Base-by-base conservation (phyloP, 2,113 vertebrate genomes). In the Melanotaenia duboulayi region DNA sequence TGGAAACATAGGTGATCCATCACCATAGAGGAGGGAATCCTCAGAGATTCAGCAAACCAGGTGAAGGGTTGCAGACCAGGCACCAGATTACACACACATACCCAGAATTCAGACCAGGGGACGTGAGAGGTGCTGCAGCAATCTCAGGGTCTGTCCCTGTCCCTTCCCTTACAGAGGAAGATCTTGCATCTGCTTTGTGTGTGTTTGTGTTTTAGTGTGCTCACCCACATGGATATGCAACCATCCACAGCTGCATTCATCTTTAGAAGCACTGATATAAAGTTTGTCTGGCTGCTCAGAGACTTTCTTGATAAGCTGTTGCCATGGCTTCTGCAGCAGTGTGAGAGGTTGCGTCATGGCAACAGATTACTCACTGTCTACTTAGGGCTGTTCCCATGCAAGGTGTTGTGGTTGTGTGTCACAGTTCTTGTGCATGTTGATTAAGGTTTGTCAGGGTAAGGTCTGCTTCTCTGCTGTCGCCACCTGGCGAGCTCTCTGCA, bases 291-390 rank as follows among this genome's bases (percentile, higher is more conserved):
- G 54, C 76, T 19, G 48, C 62, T 81, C 46, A 49, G 56, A 76
- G 62, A 67, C 72, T 66, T 80, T 39, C 32, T 78, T 74, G 73
- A 86, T 82, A 82, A 89, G 76, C 65, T 9, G 58, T 83, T 84
- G 70, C 80, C 73, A 71, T 67, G 65, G 70, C 13, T 4, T 80
- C 28, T 14, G 55, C 70, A 60, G 62, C 72, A 65, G 60, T 68
- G 81, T 76, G 72, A 57, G 11, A 13, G 56, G 59, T 49, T 59
- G 66, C 22, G 49, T 74, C 83, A 85, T 82, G 74, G 78, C 70
- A 85, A 84, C 76, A 72, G 76, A 82, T 85, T 76, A 81, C 71
- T 83, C 84, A 82, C 74, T 55, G 40, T 66, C 64, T 69, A 59
- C 57, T 78, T 82, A 25, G 57, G 58, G 55, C 65, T 55, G 63